A percentile compares a stretch with the other conserved stretches of the same genome.
Evolutionary conservation across 1,140 invertebrate species (phyloP).

Genomic region (Holotrichia oblita): DNA sequence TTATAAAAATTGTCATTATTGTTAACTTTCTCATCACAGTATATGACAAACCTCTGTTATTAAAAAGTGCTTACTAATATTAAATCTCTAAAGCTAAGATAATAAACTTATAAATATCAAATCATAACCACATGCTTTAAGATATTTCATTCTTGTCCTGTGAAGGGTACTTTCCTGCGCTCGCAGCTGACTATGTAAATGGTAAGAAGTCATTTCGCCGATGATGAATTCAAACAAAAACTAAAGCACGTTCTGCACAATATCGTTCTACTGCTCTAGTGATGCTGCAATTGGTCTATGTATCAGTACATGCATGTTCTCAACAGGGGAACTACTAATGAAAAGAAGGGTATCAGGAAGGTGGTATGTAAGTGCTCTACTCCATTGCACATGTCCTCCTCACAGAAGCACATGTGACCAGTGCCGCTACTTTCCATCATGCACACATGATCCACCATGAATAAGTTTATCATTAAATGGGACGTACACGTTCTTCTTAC

Average conservation of each 20-base stretch:
- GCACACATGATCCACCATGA: constrained; percentile 98
- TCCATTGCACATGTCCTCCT: constrained; percentile 93
- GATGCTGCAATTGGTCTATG: constrained; percentile 24
- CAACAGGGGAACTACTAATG: constrained; percentile 25
- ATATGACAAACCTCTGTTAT: neutral
- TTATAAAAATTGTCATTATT: constrained; percentile 1
- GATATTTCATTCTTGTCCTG: neutral
- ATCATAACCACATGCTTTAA: constrained; percentile 21
- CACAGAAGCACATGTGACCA: constrained; percentile 98
- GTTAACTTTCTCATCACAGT: constrained; percentile 3
- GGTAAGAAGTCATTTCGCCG: neutral
- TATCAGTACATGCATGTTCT: constrained; percentile 37
- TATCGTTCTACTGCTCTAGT: constrained; percentile 21
- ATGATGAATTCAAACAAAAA: neutral
- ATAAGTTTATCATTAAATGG: constrained; percentile 93
- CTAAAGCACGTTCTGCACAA: constrained; percentile 4
- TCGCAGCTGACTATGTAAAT: neutral
- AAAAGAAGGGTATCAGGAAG: constrained; percentile 49
- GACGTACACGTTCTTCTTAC: constrained; percentile 90
- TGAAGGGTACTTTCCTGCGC: neutral
- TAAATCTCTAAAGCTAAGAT: neutral
- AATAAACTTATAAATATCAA: neutral
- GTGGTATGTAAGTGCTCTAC: constrained; percentile 47
- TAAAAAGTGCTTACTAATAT: neutral
- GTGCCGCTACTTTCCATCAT: constrained; percentile 97